phyloP scores from a whole-genome alignment of 2,113 vertebrate genomes.

The Pedetes capensis region DNA sequence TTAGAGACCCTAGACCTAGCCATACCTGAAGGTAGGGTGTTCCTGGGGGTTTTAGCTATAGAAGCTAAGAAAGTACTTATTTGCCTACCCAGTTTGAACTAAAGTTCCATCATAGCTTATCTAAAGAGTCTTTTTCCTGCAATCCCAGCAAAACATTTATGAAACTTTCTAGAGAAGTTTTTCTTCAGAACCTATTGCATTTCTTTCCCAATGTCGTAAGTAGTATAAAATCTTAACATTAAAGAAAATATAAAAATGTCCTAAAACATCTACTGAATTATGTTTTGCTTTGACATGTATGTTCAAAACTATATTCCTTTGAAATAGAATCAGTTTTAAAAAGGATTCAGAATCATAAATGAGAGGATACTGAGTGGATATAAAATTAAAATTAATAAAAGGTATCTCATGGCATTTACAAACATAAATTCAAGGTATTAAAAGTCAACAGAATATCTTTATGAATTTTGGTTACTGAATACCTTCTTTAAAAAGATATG shows the following conservation, averaged over 20 bases:
- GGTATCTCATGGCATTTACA: background rate
- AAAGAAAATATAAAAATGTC: slow-evolving; percentile 1
- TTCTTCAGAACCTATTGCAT: background rate
- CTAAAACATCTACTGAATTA: background rate
- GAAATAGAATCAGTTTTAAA: background rate
- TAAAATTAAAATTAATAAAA: background rate
- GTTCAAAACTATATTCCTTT: background rate
- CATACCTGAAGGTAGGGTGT: background rate
- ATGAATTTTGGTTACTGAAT: background rate
- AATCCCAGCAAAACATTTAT: background rate
- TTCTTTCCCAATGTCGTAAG: background rate
- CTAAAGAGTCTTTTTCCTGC: background rate
- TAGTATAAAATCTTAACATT: background rate
- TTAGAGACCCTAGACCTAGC: background rate
- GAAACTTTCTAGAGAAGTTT: background rate
- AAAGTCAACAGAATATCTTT: background rate
- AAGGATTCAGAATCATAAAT: background rate
- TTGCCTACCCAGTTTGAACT: background rate
- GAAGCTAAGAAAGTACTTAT: background rate
- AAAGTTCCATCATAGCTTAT: background rate
- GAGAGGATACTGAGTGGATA: background rate
- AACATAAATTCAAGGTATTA: background rate
- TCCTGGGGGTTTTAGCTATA: background rate
- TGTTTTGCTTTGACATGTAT: background rate
- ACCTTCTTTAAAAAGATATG: background rate